Evolutionary conservation across 2,888 invertebrate genomes (phyloP).

Genomic region (Sturmia bella): DNA sequence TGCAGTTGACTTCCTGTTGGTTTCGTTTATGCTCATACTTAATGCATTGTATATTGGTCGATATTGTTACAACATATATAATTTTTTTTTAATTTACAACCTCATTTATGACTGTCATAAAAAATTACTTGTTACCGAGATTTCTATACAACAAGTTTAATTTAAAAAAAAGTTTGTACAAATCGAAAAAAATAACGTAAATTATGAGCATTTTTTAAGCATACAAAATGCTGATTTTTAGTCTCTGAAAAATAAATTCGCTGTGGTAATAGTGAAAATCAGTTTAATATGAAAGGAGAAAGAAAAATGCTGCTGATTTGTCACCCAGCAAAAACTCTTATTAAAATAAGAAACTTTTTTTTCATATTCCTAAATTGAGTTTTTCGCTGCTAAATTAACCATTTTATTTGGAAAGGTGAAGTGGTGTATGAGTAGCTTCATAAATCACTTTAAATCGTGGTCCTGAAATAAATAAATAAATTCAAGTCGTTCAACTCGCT

Average conservation of each 20-base stretch:
- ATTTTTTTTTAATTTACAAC: slow-evolving; percentile 19
- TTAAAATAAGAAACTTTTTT: too few species aligned
- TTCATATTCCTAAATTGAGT: too few species aligned
- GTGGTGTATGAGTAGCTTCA: too few species aligned
- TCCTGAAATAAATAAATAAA: too few species aligned
- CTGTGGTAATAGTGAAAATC: too few species aligned
- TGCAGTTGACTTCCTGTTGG: slow-evolving; percentile 64
- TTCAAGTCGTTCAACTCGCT: too few species aligned
- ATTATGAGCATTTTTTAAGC: slow-evolving; percentile 27
- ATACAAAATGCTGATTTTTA: slow-evolving; percentile 21
- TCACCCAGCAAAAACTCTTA: too few species aligned
- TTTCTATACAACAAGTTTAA: slow-evolving; percentile 56
- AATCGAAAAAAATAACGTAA: slow-evolving; percentile 44
- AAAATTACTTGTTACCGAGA: slow-evolving; percentile 54
- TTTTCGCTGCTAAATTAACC: too few species aligned
- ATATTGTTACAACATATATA: background rate
- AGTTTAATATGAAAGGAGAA: too few species aligned
- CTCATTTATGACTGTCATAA: slow-evolving; percentile 59
- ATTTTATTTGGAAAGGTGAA: too few species aligned
- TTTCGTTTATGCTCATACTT: slow-evolving; percentile 36
- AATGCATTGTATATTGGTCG: slow-evolving; percentile 29
- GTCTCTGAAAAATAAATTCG: background rate
- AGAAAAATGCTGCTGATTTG: too few species aligned
- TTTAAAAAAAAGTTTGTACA: slow-evolving; percentile 50
- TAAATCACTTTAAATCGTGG: too few species aligned